These are phyloP conservation scores for Pundamilia nyererei DNA, from an alignment of 2,113 vertebrate species.

Conservation along the genomic window DNA sequence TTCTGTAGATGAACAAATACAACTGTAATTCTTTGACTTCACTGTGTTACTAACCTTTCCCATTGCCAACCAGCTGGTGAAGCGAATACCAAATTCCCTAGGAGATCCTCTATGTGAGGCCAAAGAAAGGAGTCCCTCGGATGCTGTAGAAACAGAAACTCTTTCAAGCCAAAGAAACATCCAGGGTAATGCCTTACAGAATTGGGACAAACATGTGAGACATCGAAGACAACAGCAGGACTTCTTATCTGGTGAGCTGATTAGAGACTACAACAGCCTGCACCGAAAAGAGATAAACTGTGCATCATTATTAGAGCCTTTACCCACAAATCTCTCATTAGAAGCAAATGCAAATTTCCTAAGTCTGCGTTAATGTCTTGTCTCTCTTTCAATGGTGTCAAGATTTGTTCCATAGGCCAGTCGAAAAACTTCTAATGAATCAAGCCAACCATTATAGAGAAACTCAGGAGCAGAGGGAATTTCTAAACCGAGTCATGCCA, in stretches of 20 bases:
- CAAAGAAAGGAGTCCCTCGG: not conserved
- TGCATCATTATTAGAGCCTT: not conserved
- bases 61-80: conserved; percentile 62
- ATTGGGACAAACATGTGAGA: conserved; percentile 78
- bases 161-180: conserved; percentile 7
- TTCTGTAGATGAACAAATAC: not conserved
- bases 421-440: conserved; percentile 79
- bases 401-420: conserved; percentile 78
- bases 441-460: conserved; percentile 71
- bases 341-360: not conserved
- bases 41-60: not conserved
- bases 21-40: not conserved
- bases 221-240: conserved; percentile 77
- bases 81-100: conserved; percentile 43
- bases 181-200: conserved; percentile 76
- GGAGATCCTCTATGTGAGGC: not conserved
- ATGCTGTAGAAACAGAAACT: not conserved
- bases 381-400: not conserved
- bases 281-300: not conserved
- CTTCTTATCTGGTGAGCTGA: conserved; percentile 75
- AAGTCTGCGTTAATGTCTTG: not conserved
- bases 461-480: conserved; percentile 77
- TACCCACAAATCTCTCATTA: not conserved
- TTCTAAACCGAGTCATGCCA: conserved; percentile 71
- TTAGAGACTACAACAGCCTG: not conserved